Percentiles rank a stretch among this genome's conserved stretches.
Evolutionary conservation across 1,140 invertebrate genomes (phyloP).

Genomic region (Tigriopus japonicus): DNA sequence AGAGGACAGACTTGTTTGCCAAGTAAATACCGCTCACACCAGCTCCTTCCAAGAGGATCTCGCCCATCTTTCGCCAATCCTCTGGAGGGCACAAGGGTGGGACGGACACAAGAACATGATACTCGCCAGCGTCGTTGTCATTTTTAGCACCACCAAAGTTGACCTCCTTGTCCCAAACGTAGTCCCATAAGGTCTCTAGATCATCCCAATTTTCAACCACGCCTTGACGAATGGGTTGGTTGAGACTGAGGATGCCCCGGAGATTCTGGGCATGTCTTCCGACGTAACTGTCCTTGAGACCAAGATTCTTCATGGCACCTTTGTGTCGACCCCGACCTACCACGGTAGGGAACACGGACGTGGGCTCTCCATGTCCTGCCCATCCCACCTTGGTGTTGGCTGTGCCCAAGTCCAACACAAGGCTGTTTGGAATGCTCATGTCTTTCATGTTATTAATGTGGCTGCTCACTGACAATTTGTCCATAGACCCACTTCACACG

Average conservation of each 20-base stretch:
- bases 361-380: neutral
- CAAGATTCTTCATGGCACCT: constrained; percentile 10
- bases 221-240: neutral
- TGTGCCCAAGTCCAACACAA: constrained; percentile 8
- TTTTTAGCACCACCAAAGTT: neutral
- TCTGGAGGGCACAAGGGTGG: neutral
- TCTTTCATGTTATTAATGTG: too few relatives aligned
- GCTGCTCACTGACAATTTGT: too few relatives aligned
- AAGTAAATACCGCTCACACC: constrained; percentile 2
- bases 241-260: constrained; percentile 5
- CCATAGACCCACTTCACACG: too few relatives aligned
- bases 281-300: constrained; percentile 9
- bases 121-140: neutral
- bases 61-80: constrained; percentile 4
- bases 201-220: constrained; percentile 12
- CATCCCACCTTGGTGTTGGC: constrained; percentile 2
- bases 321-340: constrained; percentile 9
- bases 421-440: neutral
- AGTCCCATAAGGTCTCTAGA: constrained; percentile 5
- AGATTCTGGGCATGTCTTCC: constrained; percentile 10
- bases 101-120: neutral
- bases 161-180: neutral
- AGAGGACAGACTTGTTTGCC: constrained; percentile 8
- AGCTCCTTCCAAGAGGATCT: neutral
- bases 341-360: neutral